phyloP scores from a whole-genome alignment of 2,888 invertebrate species.

The Eurois occulta region DNA sequence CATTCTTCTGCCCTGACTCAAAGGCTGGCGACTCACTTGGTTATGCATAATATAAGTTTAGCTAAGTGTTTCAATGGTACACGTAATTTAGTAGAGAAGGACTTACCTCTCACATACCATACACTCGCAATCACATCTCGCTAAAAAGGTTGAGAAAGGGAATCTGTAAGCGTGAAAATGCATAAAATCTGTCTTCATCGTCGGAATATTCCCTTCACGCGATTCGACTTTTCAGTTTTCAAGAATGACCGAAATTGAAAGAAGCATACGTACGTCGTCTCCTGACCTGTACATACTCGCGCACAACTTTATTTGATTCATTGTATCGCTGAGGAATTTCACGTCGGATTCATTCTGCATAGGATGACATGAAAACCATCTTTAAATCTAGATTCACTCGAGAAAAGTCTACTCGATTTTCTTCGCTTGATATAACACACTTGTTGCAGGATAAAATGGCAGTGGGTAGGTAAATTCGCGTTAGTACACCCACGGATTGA shows the following conservation, averaged over 20 bases:
- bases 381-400: slow-evolving; percentile 14
- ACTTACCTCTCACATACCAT: no score
- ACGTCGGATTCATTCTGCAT: slow-evolving; percentile 23
- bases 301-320: slow-evolving; percentile 23
- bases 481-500: neutral
- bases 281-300: slow-evolving; percentile 9
- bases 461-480: neutral
- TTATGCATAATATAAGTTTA: no score
- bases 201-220: neutral
- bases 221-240: neutral
- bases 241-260: neutral
- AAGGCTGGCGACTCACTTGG: no score
- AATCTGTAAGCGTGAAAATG: neutral
- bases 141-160: neutral
- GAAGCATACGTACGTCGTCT: neutral
- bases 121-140: neutral
- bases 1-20: no score
- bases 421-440: slow-evolving; percentile 11
- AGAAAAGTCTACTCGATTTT: slow-evolving; percentile 19
- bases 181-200: neutral
- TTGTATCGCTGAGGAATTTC: slow-evolving; percentile 7
- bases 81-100: no score
- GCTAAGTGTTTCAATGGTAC: no score
- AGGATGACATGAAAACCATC: slow-evolving; percentile 21
- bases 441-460: slow-evolving; percentile 23